Evolutionary conservation across 2,797 vertebrate genomes (phyloP), one percentile per base, ranked within the genome.

Genomic region (Sebastiscus albofasciatus): DNA sequence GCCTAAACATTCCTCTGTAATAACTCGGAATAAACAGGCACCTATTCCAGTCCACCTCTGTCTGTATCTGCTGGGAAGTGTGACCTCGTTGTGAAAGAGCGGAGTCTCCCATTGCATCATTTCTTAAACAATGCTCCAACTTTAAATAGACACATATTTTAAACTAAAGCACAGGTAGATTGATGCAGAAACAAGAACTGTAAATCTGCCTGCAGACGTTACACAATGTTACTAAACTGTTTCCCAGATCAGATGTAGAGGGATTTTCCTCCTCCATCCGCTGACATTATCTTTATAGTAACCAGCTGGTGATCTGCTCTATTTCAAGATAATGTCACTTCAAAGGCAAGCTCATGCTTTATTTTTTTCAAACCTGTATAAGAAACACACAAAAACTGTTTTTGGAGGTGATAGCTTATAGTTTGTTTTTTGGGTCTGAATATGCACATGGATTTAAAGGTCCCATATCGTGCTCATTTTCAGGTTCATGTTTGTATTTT

Each of bases 1-100:
- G 89, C 87, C 89, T 81, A 77, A 91, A 89, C 90, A 90, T 92
- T 92, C 88, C 85, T 89, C 31, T 70, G 61, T 75, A 87, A 88
- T 66, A 81, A 89, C 79, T 67, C 26, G 80, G 10, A 72, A 79
- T 86, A 86, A 84, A 80, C 61, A 72, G 55, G 65, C 78, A 79
- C 73, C 54, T 78, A 65, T 60, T 81, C 75, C 84, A 58, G 42
- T 58, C 34, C 29, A 74, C 73, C 29, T 74, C 72, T 76, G 72
- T 75, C 26, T 82, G 9, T 20, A 26, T 73, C 70, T 81, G 52
- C 65, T 61, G 10, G 52, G 54, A 31, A 56, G 22, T 27, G 2
- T 86, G 83, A 85, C 81, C 74, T 80, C 76, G 60, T 22, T 70
- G n/a, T 56, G 4, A 8, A 75, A 46, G 56, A 64, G 33, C 0